Evolutionary conservation across 2,888 invertebrate genomes (phyloP).

Genomic region (Hemistola chrysoprasaria): DNA sequence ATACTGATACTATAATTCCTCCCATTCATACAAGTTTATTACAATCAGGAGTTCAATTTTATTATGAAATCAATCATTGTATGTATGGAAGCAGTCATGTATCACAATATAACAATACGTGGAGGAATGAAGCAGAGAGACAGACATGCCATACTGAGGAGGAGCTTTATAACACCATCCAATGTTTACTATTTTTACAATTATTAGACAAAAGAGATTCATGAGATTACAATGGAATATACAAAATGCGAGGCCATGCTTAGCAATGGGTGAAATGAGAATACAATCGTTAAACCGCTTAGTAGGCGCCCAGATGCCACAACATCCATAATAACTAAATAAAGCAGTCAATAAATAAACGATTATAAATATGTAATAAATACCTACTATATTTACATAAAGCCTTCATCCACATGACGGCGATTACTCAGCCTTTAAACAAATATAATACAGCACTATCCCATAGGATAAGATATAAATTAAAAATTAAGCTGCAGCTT

Average conservation of each 20-base stretch:
- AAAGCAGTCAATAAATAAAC: slow-evolving; percentile 83
- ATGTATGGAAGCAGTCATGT: slow-evolving; percentile 16
- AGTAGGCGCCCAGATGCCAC: slow-evolving; percentile 63
- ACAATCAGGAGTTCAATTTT: slow-evolving; percentile 24
- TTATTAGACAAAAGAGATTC: slow-evolving; percentile 67
- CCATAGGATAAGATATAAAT: slow-evolving; percentile 79
- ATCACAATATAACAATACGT: background rate
- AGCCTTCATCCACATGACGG: slow-evolving; percentile 67
- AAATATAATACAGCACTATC: slow-evolving; percentile 81
- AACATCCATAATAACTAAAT: slow-evolving; percentile 73
- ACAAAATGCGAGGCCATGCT: slow-evolving; percentile 72
- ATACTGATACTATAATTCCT: too few relatives aligned
- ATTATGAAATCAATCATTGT: slow-evolving; percentile 22
- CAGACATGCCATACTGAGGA: slow-evolving; percentile 39
- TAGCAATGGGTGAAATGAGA: slow-evolving; percentile 71
- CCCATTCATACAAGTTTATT: slow-evolving; percentile 24
- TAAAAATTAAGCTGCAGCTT: slow-evolving; percentile 82
- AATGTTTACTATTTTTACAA: slow-evolving; percentile 74
- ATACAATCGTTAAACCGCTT: slow-evolving; percentile 72
- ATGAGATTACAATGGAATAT: slow-evolving; percentile 76
- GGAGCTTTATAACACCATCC: slow-evolving; percentile 68
- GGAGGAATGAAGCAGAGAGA: slow-evolving; percentile 6
- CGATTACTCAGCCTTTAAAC: slow-evolving; percentile 76
- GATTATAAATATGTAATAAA: slow-evolving; percentile 83
- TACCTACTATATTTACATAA: slow-evolving; percentile 83